A percentile compares a stretch with the other conserved stretches of the same genome.
These are phyloP conservation scores for Thamnophis sirtalis DNA, from an alignment of 2,113 vertebrate species.

Conservation along the genomic window DNA sequence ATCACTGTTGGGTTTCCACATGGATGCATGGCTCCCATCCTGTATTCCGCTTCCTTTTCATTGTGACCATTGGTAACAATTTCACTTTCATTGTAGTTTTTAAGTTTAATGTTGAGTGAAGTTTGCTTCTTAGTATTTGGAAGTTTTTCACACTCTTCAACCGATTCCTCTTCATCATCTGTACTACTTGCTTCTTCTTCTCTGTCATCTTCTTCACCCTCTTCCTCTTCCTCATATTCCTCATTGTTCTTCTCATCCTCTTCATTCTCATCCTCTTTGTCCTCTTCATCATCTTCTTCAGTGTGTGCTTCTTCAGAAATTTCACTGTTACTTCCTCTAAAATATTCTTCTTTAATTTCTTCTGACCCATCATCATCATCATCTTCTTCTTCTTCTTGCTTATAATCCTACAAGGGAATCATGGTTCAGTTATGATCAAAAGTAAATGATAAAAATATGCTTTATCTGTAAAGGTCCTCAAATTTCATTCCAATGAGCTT, in stretches of 20 bases:
- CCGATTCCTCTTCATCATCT: slow-evolving; percentile 58
- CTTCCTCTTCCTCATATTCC: slow-evolving; percentile 53
- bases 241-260: slow-evolving; percentile 32
- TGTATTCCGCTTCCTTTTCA: slow-evolving; percentile 64
- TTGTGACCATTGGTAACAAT: slow-evolving; percentile 65
- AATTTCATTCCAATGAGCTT: neutral
- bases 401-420: slow-evolving; percentile 59
- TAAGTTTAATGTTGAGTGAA: slow-evolving; percentile 48
- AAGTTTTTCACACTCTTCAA: slow-evolving; percentile 42
- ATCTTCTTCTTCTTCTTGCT: slow-evolving; percentile 45
- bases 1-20: slow-evolving; percentile 88
- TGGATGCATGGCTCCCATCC: slow-evolving; percentile 59
- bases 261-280: slow-evolving; percentile 67
- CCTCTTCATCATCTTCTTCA: slow-evolving; percentile 63
- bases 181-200: slow-evolving; percentile 61
- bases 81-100: slow-evolving; percentile 56
- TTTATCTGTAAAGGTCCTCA: neutral
- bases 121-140: slow-evolving; percentile 14
- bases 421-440: slow-evolving; percentile 18
- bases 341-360: slow-evolving; percentile 75
- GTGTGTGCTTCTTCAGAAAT: slow-evolving; percentile 68
- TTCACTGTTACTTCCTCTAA: slow-evolving; percentile 79
- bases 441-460: neutral
- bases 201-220: slow-evolving; percentile 44
- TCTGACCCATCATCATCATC: slow-evolving; percentile 61